Evolutionary conservation across 1,140 invertebrate species (phyloP).

Genomic region (Rhopalosiphum maidis): DNA sequence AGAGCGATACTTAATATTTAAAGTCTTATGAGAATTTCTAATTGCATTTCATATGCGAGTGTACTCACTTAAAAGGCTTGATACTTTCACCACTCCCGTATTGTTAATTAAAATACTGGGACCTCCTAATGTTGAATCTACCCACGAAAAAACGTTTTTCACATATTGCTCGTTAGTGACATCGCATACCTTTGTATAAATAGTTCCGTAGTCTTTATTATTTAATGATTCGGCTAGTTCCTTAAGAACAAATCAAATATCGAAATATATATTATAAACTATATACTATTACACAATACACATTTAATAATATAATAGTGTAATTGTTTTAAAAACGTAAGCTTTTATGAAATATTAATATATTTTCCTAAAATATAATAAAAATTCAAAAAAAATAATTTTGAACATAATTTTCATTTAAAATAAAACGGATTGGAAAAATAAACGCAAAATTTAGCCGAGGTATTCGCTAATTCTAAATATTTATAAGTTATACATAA

Average conservation of each 20-base stretch:
- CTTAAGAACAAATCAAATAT: background rate
- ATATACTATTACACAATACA: too few relatives aligned
- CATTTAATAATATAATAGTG: too few relatives aligned
- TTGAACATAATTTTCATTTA: too few relatives aligned
- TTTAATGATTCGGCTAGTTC: background rate
- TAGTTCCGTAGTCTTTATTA: conserved; percentile 60
- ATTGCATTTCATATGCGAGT: background rate
- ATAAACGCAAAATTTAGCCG: too few relatives aligned
- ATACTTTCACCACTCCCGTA: conserved; percentile 48
- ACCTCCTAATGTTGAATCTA: conserved; percentile 63
- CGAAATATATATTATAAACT: background rate
- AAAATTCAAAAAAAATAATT: too few relatives aligned
- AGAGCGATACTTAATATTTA: background rate
- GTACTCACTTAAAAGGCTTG: conserved; percentile 38
- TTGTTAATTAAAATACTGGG: conserved; percentile 65
- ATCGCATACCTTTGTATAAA: conserved; percentile 65
- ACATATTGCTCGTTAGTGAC: conserved; percentile 65
- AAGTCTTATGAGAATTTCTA: background rate
- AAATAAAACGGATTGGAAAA: too few relatives aligned
- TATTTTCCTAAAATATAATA: too few relatives aligned
- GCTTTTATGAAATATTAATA: too few relatives aligned
- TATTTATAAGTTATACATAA: too few relatives aligned
- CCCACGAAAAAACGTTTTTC: conserved; percentile 64
- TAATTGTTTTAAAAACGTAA: too few relatives aligned
- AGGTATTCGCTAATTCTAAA: too few relatives aligned